Conservation (phyloP, 2,797 vertebrate genomes). For the Avahi laniger region DNA sequence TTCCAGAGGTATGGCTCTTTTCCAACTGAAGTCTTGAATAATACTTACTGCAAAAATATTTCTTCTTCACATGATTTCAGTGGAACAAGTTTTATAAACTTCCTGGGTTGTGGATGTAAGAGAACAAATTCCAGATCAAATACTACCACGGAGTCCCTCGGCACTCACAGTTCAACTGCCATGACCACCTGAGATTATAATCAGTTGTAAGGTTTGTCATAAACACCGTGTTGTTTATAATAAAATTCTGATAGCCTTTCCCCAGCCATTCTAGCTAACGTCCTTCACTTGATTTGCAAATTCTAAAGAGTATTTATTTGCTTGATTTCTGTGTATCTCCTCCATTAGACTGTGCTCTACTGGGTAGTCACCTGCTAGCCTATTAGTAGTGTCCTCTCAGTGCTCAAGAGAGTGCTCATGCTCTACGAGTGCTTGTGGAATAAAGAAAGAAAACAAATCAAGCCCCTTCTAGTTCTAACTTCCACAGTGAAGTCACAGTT, state of each 20-base stretch:
- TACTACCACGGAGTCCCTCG: neutral
- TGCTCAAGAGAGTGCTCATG: neutral
- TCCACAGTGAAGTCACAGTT: neutral
- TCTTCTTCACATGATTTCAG: neutral
- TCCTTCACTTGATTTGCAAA: neutral
- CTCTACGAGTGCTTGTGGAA: neutral
- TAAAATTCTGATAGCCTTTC: neutral
- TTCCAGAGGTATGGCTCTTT: neutral
- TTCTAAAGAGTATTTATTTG: neutral
- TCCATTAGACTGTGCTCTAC: neutral
- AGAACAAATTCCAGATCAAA: neutral
- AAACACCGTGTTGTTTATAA: neutral
- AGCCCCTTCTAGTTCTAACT: neutral
- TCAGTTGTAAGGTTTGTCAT: neutral
- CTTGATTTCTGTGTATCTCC: neutral
- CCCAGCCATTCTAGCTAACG: neutral
- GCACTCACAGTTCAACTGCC: neutral
- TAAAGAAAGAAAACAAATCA: conserved; percentile 9
- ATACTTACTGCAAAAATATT: neutral
- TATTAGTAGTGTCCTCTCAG: neutral
- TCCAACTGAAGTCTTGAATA: neutral
- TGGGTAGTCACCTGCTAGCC: neutral
- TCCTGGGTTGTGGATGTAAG: neutral
- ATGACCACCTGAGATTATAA: neutral
- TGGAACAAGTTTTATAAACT: neutral